Evolutionary conservation across 2,888 invertebrate genomes (phyloP).

Genomic region (Sarcophaga rosellei): DNA sequence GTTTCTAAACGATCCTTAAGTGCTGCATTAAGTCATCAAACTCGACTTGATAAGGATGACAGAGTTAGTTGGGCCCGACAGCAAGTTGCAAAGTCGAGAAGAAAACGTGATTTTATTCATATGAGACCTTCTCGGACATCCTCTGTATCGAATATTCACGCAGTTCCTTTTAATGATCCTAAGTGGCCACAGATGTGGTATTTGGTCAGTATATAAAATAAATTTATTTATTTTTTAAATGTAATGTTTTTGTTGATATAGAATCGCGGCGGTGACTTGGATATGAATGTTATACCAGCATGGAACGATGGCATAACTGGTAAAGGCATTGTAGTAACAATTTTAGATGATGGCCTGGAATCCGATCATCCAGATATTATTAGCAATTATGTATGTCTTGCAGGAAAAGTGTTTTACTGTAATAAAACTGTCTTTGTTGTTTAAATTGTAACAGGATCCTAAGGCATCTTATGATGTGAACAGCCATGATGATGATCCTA

Average conservation of each 20-base stretch:
- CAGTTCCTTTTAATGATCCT: constrained; percentile 88
- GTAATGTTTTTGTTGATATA: constrained; percentile 75
- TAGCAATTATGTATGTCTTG: constrained; percentile 93
- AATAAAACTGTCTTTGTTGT: not conserved
- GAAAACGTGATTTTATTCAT: constrained; percentile 90
- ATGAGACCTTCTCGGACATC: constrained; percentile 80
- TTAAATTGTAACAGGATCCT: constrained; percentile 87
- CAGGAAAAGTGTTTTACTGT: too few relatives aligned
- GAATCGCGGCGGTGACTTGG: constrained; percentile 95
- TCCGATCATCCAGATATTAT: constrained; percentile 96
- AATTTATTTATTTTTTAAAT: not conserved
- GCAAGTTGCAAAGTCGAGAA: constrained; percentile 89
- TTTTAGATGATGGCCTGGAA: constrained; percentile 97
- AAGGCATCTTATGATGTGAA: constrained; percentile 98
- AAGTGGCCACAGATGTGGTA: constrained; percentile 99
- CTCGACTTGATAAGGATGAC: constrained; percentile 86
- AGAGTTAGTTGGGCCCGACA: constrained; percentile 92
- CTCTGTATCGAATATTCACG: constrained; percentile 76
- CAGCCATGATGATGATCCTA: constrained; percentile 96
- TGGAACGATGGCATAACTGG: constrained; percentile 98
- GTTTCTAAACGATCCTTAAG: constrained; percentile 89
- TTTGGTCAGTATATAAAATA: constrained; percentile 87
- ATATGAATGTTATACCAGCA: constrained; percentile 98
- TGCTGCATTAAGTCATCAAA: constrained; percentile 87
- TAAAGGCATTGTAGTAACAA: constrained; percentile 96